Evolutionary conservation across 2,797 vertebrate genomes (phyloP).

Genomic region (Crocodylus rhombifer): DNA sequence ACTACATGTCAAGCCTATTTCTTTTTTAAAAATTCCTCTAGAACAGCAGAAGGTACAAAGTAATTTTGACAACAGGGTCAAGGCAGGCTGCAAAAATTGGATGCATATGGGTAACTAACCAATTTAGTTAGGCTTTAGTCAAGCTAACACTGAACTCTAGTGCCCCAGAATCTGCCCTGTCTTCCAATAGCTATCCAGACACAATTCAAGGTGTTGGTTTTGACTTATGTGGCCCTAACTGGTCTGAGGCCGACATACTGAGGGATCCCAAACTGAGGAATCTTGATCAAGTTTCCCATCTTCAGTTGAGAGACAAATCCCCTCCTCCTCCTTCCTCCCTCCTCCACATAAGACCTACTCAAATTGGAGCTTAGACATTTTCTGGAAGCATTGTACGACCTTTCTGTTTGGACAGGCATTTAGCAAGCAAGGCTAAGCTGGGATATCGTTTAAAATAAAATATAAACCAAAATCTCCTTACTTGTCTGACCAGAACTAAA

Average conservation of each 20-base stretch:
- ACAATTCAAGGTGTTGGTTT: no score
- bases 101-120: neutral
- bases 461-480: no score
- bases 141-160: neutral
- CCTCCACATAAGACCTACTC: neutral
- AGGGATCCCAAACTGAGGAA: no score
- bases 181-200: neutral
- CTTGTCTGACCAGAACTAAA: fast-evolving
- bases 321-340: no score
- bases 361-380: neutral
- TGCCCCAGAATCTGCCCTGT: neutral
- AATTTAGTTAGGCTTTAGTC: neutral
- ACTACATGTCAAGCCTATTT: neutral
- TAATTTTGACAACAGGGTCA: neutral
- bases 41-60: neutral
- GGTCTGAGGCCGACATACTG: no score
- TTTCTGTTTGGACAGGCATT: no score
- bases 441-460: neutral
- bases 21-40: neutral
- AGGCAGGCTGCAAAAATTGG: neutral
- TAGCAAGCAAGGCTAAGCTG: no score
- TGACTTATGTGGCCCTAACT: no score
- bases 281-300: no score
- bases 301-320: no score
- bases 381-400: no score